These are phyloP conservation scores for Danio jaintianensis DNA, from an alignment of 2,797 vertebrate genomes.

Conservation along the genomic window DNA sequence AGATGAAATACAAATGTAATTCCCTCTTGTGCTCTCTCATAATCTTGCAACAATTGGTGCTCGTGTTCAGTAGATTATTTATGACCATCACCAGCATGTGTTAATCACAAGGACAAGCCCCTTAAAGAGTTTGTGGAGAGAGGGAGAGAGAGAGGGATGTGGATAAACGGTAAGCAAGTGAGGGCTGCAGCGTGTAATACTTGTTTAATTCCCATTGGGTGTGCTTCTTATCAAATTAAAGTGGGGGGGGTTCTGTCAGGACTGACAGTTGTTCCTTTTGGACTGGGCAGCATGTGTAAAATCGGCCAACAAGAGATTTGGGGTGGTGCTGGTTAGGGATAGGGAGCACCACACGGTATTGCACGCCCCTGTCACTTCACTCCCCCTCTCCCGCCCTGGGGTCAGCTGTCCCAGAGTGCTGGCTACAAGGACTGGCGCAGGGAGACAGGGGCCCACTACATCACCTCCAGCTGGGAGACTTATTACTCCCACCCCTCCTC, in stretches of 20 bases:
- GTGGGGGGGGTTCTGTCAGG: constrained; percentile 83
- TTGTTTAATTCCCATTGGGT: constrained; percentile 98
- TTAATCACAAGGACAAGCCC: constrained; percentile 46
- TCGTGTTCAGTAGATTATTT: constrained; percentile 39
- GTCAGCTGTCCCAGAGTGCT: constrained; percentile 92
- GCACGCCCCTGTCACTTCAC: constrained; percentile 93
- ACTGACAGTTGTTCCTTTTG: constrained; percentile 91
- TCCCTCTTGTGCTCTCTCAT: constrained; percentile 35
- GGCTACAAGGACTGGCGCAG: constrained; percentile 92
- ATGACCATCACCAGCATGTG: constrained; percentile 29
- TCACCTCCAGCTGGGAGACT: constrained; percentile 98
- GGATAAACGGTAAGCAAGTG: constrained; percentile 24
- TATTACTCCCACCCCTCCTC: constrained; percentile 92
- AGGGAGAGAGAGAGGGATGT: constrained; percentile 46
- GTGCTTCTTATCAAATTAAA: constrained; percentile 99
- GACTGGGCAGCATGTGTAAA: constrained; percentile 95
- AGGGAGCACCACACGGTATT: constrained; percentile 72
- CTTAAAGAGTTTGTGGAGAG: constrained; percentile 44
- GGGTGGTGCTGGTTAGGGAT: constrained; percentile 78
- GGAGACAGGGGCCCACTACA: constrained; percentile 91
- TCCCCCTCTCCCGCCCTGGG: constrained; percentile 84
- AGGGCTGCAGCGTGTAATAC: constrained; percentile 82
- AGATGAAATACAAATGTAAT: constrained; percentile 39
- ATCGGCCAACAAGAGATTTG: constrained; percentile 98
- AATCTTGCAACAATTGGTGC: constrained; percentile 32